Conservation (phyloP, 2,797 vertebrate genomes). For the Malacoraja senta region DNA sequence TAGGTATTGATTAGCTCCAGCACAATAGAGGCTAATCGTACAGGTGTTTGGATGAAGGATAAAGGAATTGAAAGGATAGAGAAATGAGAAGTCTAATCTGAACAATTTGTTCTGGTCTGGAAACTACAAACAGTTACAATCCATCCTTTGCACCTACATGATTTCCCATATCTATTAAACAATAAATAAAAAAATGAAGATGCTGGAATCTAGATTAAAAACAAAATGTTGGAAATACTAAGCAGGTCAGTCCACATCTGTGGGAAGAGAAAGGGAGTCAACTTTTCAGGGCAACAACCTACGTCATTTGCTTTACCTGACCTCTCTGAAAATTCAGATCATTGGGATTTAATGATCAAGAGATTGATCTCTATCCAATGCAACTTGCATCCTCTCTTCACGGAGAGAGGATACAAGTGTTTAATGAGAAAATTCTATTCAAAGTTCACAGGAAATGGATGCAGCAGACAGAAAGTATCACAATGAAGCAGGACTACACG, state of each 20-base stretch:
- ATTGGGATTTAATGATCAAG: not conserved
- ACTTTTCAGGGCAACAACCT: too few relatives aligned
- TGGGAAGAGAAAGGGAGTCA: too few relatives aligned
- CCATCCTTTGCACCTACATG: not conserved
- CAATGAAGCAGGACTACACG: not conserved
- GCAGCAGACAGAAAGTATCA: not conserved
- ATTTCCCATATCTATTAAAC: not conserved
- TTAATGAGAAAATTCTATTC: not conserved
- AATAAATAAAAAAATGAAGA: not conserved
- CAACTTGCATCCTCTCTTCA: not conserved
- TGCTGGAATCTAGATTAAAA: too few relatives aligned
- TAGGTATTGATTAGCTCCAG: not conserved
- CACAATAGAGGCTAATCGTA: not conserved
- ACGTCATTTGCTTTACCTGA: not conserved
- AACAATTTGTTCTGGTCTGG: not conserved
- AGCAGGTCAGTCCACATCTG: too few relatives aligned
- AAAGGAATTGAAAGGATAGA: not conserved
- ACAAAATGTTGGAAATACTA: too few relatives aligned
- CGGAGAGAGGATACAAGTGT: not conserved
- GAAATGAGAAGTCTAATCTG: not conserved
- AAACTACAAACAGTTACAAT: not conserved
- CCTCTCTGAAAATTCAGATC: not conserved
- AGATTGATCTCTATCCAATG: not conserved
- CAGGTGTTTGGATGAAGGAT: not conserved
- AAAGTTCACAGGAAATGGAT: not conserved